Evolutionary conservation across 1,140 invertebrate genomes (phyloP).

Genomic region (Cydia fagiglandana): DNA sequence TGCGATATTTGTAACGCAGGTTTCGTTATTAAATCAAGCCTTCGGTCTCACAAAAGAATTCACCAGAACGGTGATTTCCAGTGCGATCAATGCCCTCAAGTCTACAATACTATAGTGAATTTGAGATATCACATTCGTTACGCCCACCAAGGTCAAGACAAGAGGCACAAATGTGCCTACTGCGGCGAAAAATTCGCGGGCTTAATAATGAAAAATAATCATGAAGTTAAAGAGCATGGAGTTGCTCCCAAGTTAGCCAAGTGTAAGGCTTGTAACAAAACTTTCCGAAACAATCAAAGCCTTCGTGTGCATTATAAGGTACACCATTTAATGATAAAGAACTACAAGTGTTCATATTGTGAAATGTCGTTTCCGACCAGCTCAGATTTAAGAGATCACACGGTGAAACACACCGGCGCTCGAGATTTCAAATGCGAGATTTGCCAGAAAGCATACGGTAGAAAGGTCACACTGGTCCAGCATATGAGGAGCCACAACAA

Average conservation of each 20-base stretch:
- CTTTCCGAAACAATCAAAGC: not conserved
- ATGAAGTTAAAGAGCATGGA: constrained; percentile 32
- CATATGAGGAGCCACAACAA: constrained; percentile 78
- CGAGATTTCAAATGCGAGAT: constrained; percentile 83
- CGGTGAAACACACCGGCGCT: constrained; percentile 81
- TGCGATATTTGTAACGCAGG: constrained; percentile 50
- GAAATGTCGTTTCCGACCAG: not conserved
- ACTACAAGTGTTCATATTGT: constrained; percentile 22
- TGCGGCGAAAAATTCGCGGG: constrained; percentile 34
- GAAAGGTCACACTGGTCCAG: constrained; percentile 73
- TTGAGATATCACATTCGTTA: constrained; percentile 1
- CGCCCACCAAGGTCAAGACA: not conserved
- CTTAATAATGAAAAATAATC: constrained; percentile 8
- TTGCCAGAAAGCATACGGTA: constrained; percentile 82
- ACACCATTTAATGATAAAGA: constrained; percentile 35
- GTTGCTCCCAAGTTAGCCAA: not conserved
- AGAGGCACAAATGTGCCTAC: constrained; percentile 29
- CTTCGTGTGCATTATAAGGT: constrained; percentile 22
- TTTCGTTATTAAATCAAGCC: constrained; percentile 55
- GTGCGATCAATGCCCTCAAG: constrained; percentile 34
- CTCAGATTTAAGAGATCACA: constrained; percentile 48
- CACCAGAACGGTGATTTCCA: constrained; percentile 73
- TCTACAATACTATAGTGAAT: constrained; percentile 15
- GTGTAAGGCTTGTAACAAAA: constrained; percentile 34
- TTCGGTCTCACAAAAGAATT: constrained; percentile 74